phyloP scores from a whole-genome alignment of 2,797 vertebrate species.

The Erpetoichthys calabaricus region DNA sequence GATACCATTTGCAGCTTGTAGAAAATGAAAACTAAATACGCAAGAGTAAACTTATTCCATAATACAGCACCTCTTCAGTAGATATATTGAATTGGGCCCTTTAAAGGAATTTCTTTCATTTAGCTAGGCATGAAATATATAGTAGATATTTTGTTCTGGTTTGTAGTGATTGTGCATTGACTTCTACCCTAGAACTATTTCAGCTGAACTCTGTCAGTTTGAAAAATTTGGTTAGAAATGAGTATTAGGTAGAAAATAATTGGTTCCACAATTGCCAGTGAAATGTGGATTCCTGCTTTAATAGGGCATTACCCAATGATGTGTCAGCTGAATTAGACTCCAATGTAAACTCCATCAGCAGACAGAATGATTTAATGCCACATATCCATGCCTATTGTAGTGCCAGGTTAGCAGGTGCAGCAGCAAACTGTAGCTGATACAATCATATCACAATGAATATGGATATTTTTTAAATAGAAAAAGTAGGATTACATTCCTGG shows the following conservation, averaged over 20 bases:
- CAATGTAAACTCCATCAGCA: conserved; percentile 7
- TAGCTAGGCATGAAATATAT: too few species aligned
- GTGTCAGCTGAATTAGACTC: neutral
- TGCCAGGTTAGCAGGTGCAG: conserved; percentile 3
- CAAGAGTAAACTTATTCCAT: too few species aligned
- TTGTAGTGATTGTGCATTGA: neutral
- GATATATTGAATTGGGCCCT: too few species aligned
- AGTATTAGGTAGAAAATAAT: conserved; percentile 14
- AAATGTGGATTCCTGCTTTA: conserved; percentile 7
- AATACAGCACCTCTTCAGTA: too few species aligned
- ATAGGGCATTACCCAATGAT: conserved; percentile 3
- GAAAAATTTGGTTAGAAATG: conserved; percentile 3
- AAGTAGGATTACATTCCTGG: neutral
- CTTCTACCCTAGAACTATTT: conserved; percentile 10
- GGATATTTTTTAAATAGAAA: conserved; percentile 2
- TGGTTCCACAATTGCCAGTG: conserved; percentile 6
- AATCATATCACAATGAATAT: conserved; percentile 2
- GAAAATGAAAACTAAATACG: too few species aligned
- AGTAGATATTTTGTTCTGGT: too few species aligned
- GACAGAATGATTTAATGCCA: neutral
- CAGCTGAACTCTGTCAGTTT: neutral
- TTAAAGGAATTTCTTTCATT: too few species aligned
- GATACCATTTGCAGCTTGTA: too few species aligned
- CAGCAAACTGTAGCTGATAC: neutral
- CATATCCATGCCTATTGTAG: neutral